Conservation (phyloP, 2,797 vertebrate genomes). For the Chelmon rostratus region DNA sequence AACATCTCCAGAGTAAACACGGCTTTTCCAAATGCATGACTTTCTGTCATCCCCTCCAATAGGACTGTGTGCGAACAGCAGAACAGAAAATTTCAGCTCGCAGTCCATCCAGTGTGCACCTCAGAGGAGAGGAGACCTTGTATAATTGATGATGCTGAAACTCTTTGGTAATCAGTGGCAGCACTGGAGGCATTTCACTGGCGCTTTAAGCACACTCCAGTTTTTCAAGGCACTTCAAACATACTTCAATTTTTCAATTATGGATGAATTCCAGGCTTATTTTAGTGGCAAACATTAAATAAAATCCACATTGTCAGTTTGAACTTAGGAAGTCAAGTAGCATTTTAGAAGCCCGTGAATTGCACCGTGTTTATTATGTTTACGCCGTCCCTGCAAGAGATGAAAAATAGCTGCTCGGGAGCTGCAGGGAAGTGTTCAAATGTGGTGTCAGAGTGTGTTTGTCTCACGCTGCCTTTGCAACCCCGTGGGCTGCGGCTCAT, state of each 20-base stretch:
- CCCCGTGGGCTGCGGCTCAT: slow-evolving; percentile 53
- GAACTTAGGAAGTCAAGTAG: slow-evolving; percentile 3
- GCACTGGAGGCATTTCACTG: slow-evolving; percentile 50
- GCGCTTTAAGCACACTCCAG: slow-evolving; percentile 34
- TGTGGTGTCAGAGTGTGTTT: slow-evolving; percentile 29
- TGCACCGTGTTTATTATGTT: not conserved
- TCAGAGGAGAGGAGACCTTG: slow-evolving; percentile 45
- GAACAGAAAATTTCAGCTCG: slow-evolving; percentile 9
- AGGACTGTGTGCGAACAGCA: slow-evolving; percentile 7
- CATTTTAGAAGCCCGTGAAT: slow-evolving; percentile 9
- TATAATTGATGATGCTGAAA: slow-evolving; percentile 66
- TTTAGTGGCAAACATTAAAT: slow-evolving; percentile 15
- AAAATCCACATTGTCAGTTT: slow-evolving; percentile 36
- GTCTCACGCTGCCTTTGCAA: slow-evolving; percentile 22
- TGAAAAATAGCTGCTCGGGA: slow-evolving; percentile 20
- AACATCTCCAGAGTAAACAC: slow-evolving; percentile 27
- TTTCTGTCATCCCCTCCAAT: slow-evolving; percentile 17
- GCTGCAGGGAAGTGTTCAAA: slow-evolving; percentile 29
- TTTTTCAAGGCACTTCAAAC: slow-evolving; percentile 43
- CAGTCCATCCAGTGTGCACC: slow-evolving; percentile 36
- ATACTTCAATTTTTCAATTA: slow-evolving; percentile 34
- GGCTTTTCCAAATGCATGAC: slow-evolving; percentile 13
- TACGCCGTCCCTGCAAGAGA: not conserved
- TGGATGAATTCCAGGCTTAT: slow-evolving; percentile 19
- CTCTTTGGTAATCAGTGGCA: slow-evolving; percentile 59